phyloP scores from a whole-genome alignment of 2,797 vertebrate species.

The Syngnathus rostellatus region DNA sequence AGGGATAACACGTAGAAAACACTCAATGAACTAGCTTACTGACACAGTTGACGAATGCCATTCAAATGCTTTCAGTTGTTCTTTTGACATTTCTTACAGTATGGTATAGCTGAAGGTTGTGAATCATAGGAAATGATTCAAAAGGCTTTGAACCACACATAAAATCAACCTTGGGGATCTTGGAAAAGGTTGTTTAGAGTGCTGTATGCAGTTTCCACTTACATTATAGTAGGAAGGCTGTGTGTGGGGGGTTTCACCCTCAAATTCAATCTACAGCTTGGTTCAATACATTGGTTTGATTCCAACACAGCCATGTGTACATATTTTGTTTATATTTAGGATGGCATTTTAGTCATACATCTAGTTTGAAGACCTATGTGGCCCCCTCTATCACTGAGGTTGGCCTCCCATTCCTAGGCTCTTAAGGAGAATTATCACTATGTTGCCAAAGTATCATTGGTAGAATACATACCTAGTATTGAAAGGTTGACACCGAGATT shows the following conservation, averaged over 20 bases:
- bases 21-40: conserved; percentile 24
- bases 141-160: not conserved
- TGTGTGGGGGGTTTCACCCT: not conserved
- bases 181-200: not conserved
- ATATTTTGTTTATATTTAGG: too few species aligned
- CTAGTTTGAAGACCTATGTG: too few species aligned
- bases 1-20: conserved; percentile 32
- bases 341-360: too few species aligned
- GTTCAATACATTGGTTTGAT: too few species aligned
- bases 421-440: too few species aligned
- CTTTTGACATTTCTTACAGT: conserved; percentile 26
- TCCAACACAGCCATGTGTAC: too few species aligned
- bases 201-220: not conserved
- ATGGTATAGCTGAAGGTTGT: conserved; percentile 13
- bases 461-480: too few species aligned
- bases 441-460: not conserved
- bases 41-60: conserved; percentile 21
- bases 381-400: too few species aligned
- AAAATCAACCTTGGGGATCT: not conserved
- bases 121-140: not conserved
- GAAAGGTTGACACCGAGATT: too few species aligned
- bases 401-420: too few species aligned
- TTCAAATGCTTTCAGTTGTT: conserved; percentile 28
- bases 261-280: not conserved
- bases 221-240: not conserved